These are phyloP conservation scores for Drosophila anomelani DNA, from an alignment of 2,888 invertebrate genomes.

Conservation along the genomic window DNA sequence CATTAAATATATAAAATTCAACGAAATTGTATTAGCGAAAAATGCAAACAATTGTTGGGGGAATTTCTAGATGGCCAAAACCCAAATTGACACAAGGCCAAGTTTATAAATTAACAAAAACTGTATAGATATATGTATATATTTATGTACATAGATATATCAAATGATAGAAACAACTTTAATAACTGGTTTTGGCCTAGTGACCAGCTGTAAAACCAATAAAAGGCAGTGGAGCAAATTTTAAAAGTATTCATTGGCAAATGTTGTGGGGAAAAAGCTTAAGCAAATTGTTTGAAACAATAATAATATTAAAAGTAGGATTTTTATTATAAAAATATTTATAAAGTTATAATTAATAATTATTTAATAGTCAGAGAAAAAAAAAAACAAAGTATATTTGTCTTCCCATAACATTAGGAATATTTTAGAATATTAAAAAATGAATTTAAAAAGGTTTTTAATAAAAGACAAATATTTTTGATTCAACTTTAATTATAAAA, in stretches of 20 bases:
- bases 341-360: neutral
- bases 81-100: conserved; percentile 40
- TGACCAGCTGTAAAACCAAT: conserved; percentile 8
- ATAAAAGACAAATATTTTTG: no score
- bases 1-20: conserved; percentile 28
- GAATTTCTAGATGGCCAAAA: conserved; percentile 9
- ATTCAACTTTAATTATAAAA: no score
- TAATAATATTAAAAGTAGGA: neutral
- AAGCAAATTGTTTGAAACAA: neutral
- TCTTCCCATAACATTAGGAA: no score
- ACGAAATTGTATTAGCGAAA: conserved; percentile 26
- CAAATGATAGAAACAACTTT: conserved; percentile 16
- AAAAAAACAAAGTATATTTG: neutral
- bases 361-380: neutral
- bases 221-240: conserved; percentile 10
- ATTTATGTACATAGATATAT: neutral
- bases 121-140: neutral
- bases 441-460: no score
- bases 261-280: neutral
- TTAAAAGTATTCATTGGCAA: neutral
- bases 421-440: no score
- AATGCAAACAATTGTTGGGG: conserved; percentile 23
- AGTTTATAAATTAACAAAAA: neutral
- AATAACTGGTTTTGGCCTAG: conserved; percentile 43
- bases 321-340: neutral